phyloP scores from a whole-genome alignment of 2,113 vertebrate genomes.

The Melanostigma gelatinosum region DNA sequence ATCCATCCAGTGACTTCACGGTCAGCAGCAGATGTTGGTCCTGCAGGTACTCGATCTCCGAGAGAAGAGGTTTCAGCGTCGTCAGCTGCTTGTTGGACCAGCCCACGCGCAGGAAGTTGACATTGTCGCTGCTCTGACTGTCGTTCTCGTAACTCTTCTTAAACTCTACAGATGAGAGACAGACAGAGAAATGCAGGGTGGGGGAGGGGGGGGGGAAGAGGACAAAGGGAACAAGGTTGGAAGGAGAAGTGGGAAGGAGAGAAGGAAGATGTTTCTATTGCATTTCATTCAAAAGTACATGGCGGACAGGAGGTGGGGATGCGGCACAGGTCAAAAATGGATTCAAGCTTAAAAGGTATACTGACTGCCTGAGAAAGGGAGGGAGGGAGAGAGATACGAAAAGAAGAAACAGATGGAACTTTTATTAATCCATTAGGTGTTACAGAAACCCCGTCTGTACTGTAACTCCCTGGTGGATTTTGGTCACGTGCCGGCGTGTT shows the following conservation, averaged over 20 bases:
- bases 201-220: constrained; percentile 4
- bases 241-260: constrained; percentile 25
- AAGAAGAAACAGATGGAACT: constrained; percentile 50
- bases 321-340: constrained; percentile 55
- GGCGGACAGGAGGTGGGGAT: constrained; percentile 21
- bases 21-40: constrained; percentile 97
- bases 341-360: constrained; percentile 64
- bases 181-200: constrained; percentile 33
- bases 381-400: constrained; percentile 20
- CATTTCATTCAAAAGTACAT: constrained; percentile 53
- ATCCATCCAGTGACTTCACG: constrained; percentile 95
- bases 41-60: constrained; percentile 96
- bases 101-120: constrained; percentile 96
- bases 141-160: constrained; percentile 98
- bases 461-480: not conserved
- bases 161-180: constrained; percentile 84
- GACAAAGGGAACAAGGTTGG: constrained; percentile 17
- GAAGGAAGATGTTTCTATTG: constrained; percentile 46
- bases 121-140: constrained; percentile 95
- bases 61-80: constrained; percentile 95
- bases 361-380: constrained; percentile 72
- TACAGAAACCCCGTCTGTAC: not conserved
- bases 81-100: constrained; percentile 97
- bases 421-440: constrained; percentile 36
- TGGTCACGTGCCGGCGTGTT: not conserved